Conservation (phyloP, 2,113 vertebrate species). For the Lanius collurio region DNA sequence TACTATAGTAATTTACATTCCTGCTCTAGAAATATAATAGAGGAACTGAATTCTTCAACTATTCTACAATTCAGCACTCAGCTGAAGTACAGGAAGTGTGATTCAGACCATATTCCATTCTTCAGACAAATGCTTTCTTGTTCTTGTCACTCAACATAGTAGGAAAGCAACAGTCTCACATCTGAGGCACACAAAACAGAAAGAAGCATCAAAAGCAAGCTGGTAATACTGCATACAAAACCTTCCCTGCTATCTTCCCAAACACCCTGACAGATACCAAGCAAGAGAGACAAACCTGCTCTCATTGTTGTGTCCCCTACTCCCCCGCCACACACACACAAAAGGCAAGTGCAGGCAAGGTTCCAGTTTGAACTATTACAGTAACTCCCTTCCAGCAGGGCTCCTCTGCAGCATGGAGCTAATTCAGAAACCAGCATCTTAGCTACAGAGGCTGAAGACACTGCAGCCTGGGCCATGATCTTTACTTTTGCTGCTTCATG, state of each 20-base stretch:
- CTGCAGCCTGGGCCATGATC: not conserved
- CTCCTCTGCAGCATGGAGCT: not conserved
- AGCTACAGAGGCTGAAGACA: not conserved
- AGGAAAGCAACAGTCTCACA: not conserved
- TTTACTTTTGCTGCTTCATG: not conserved
- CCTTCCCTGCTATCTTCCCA: not conserved
- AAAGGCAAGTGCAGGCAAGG: not conserved
- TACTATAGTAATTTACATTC: not conserved
- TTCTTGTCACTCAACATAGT: not conserved
- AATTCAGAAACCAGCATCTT: not conserved
- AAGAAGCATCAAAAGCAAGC: not conserved
- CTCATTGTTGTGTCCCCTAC: not conserved
- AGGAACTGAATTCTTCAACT: not conserved
- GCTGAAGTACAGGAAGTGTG: not conserved
- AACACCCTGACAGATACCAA: not conserved
- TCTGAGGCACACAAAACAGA: not conserved
- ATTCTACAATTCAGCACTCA: not conserved
- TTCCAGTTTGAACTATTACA: not conserved
- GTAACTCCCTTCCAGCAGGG: not conserved
- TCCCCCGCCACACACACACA: accelerated
- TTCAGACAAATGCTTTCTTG: not conserved
- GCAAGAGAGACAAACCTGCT: not conserved
- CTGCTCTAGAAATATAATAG: not conserved
- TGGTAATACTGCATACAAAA: not conserved
- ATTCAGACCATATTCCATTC: not conserved